These are phyloP conservation scores for Fratercula arctica DNA, from an alignment of 2,797 vertebrate species.

Conservation along the genomic window DNA sequence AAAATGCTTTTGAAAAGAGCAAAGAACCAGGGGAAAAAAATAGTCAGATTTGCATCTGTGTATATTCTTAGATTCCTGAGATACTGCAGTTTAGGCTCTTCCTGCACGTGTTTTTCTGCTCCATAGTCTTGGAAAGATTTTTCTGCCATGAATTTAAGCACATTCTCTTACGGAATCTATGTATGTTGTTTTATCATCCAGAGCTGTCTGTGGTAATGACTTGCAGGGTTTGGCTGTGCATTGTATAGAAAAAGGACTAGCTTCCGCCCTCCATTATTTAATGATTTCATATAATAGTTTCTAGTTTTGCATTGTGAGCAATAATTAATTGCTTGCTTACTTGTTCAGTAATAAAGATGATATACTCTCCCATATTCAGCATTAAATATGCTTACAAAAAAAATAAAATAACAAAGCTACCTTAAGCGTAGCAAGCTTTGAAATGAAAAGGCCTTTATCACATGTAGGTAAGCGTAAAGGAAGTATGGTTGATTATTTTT, in stretches of 20 bases:
- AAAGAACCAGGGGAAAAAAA: neutral
- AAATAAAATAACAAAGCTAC: neutral
- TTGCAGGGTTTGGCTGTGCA: neutral
- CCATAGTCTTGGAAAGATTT: accelerated
- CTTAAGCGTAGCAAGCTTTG: neutral
- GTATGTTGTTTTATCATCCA: neutral
- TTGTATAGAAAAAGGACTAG: neutral
- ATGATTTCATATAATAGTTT: neutral
- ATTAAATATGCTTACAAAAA: neutral
- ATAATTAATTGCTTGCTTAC: neutral
- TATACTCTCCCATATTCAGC: neutral
- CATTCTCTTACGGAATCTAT: neutral
- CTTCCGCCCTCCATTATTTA: neutral
- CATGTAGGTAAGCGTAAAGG: neutral
- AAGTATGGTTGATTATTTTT: neutral
- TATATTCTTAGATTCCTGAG: neutral
- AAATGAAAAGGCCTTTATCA: neutral
- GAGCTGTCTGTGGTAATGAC: neutral
- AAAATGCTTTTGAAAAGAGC: neutral
- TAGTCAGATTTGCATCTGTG: neutral
- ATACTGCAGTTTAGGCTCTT: neutral
- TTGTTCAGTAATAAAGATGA: neutral
- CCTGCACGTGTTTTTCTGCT: neutral
- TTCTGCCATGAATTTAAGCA: neutral
- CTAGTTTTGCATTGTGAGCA: neutral